Conservation (phyloP, 2,888 invertebrate genomes). For the Campoplex nolae region DNA sequence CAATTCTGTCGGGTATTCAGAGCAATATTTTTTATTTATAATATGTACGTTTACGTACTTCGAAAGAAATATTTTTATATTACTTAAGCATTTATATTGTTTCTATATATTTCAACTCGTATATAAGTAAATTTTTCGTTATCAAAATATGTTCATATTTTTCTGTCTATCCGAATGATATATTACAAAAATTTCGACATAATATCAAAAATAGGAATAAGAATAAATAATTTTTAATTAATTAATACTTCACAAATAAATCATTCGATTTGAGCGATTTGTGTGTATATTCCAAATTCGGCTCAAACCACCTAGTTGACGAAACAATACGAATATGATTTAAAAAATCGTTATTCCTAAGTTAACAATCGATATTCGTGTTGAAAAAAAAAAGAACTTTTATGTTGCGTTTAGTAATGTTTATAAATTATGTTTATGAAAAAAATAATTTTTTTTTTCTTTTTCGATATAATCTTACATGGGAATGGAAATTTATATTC, state of each 20-base stretch:
- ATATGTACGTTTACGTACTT: neutral
- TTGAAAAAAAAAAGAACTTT: too few species aligned
- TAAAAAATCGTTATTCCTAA: neutral
- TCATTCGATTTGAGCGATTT: neutral
- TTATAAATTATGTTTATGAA: too few species aligned
- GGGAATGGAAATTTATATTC: slow-evolving; percentile 26
- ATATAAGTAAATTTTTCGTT: neutral
- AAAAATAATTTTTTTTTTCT: neutral
- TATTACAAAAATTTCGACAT: too few species aligned
- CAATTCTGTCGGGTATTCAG: neutral
- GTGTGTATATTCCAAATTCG: neutral
- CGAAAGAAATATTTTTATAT: neutral
- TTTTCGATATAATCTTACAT: neutral
- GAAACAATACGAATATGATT: neutral
- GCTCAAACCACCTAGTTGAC: neutral
- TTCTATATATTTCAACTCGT: neutral
- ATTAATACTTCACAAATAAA: too few species aligned
- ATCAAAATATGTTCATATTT: neutral
- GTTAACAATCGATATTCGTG: neutral
- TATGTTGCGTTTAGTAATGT: too few species aligned
- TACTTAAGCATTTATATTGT: neutral
- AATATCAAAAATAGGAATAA: neutral
- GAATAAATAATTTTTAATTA: too few species aligned
- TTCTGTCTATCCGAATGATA: neutral
- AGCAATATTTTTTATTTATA: neutral